Evolutionary conservation across 2,797 vertebrate species (phyloP), one percentile per base, ranked within the genome.

Genomic region (Streptopelia turtur): DNA sequence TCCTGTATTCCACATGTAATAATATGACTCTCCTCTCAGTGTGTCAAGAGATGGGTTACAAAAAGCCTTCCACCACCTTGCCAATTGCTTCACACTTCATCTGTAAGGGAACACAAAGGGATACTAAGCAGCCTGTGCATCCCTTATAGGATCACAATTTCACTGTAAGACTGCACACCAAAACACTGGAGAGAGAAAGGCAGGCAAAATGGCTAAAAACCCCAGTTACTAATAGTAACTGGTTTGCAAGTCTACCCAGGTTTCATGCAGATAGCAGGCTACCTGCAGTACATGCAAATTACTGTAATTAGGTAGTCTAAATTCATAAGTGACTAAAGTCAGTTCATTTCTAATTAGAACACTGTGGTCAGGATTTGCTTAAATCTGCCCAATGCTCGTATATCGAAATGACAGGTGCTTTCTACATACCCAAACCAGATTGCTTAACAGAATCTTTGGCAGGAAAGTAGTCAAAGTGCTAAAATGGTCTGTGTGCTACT

Each of bases 281-380:
- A 91, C 92, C 85, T 94, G 63, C 59, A 83, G 45, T 45, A 95
- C 95, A 78, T 33, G 57, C 43, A 81, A 93, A 75, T 72, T 52
- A 86, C 15, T 83, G 45, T 59, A 93, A 93, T 79, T 93, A 93
- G 69, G 69, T 77, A 70, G 56, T 88, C 63, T 74, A 53, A 90
- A 94, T 86, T 96, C 31, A 80, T 52, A 60, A 93, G 14, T 49
- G 43, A 91, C 72, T 89, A 61, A 30, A 94, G 68, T 75, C 80
- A 84, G 57, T 49, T 55, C 39, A 35, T 30, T 90, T 93, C 81
- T 88, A 87, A 95, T 90, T 75, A 93, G 47, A 95, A 94, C 52
- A 71, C 33, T 31, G 22, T n/a, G 79, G 63, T 64, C 5, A 43
- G 82, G 60, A 95, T 95, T 93, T 78, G 77, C 66, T 77, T 90